phyloP scores from a whole-genome alignment of 1,140 invertebrate genomes.

The Apis laboriosa region DNA sequence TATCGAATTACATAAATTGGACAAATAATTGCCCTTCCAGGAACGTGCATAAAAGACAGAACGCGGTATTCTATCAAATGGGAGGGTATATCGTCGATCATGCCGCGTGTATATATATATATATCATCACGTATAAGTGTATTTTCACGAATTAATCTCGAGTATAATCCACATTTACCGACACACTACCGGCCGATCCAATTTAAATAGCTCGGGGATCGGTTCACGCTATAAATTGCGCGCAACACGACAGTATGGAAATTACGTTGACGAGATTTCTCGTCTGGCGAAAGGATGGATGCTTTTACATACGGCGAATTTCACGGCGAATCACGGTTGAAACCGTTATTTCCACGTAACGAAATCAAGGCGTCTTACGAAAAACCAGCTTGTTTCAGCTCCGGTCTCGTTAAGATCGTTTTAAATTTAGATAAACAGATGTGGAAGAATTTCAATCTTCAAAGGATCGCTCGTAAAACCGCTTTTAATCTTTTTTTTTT shows the following conservation, averaged over 20 bases:
- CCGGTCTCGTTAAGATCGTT: conserved; percentile 11
- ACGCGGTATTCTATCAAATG: conserved; percentile 6
- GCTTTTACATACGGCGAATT: conserved; percentile 19
- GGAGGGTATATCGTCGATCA: conserved; percentile 9
- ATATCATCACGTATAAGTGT: conserved; percentile 49
- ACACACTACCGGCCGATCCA: conserved; percentile 46
- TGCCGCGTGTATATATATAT: conserved; percentile 2
- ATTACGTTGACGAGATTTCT: conserved; percentile 59
- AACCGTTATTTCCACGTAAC: conserved; percentile 28
- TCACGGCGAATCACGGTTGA: neutral
- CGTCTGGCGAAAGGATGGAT: conserved; percentile 38
- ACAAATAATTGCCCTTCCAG: neutral
- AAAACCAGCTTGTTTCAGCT: neutral
- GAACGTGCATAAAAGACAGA: neutral
- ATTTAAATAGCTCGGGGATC: conserved; percentile 53
- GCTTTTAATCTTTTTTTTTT: neutral
- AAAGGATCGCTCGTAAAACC: neutral
- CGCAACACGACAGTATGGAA: conserved; percentile 53
- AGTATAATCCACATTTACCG: conserved; percentile 55
- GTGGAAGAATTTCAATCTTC: neutral
- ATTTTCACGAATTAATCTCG: conserved; percentile 60
- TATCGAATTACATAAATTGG: neutral
- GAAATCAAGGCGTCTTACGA: neutral
- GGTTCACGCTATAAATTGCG: conserved; percentile 47
- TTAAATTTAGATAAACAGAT: conserved; percentile 41